phyloP scores from a whole-genome alignment of 2,797 vertebrate species.

The Erithacus rubecula region DNA sequence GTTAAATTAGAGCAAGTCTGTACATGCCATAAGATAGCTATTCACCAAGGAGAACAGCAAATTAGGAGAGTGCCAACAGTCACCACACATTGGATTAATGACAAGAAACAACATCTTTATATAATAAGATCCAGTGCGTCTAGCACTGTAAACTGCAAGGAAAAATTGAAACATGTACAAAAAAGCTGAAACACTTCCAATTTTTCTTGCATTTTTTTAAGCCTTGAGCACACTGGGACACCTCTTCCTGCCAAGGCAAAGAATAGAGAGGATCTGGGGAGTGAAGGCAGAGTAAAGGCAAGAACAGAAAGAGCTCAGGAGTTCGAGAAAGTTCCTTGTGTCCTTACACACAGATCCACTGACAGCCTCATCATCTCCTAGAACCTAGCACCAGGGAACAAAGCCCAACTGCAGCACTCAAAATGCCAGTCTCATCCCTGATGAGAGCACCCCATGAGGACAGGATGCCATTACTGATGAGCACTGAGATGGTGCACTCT shows the following conservation, averaged over 20 bases:
- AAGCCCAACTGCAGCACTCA: neutral
- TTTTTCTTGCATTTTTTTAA: conserved; percentile 47
- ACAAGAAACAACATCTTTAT: conserved; percentile 65
- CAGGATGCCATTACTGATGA: neutral
- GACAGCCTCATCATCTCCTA: neutral
- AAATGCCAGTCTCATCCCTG: neutral
- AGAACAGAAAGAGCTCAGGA: neutral
- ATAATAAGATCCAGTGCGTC: conserved; percentile 50
- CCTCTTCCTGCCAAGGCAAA: conserved; percentile 54
- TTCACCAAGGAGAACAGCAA: conserved; percentile 25
- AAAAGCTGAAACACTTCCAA: conserved; percentile 63
- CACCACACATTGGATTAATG: conserved; percentile 57
- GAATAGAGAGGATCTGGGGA: conserved; percentile 6
- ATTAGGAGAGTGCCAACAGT: conserved; percentile 52
- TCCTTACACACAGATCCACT: neutral
- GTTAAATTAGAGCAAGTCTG: neutral
- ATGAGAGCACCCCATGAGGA: neutral
- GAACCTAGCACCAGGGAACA: neutral
- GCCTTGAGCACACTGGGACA: conserved; percentile 24
- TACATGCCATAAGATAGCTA: neutral
- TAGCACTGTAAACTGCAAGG: conserved; percentile 62
- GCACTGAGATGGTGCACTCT: neutral
- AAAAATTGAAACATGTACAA: conserved; percentile 47
- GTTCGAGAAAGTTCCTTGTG: neutral
- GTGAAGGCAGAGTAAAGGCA: conserved; percentile 7